A percentile compares a stretch with the other conserved stretches of the same genome.
phyloP scores from a whole-genome alignment of 2,797 vertebrate species.

The Brachymystax lenok region DNA sequence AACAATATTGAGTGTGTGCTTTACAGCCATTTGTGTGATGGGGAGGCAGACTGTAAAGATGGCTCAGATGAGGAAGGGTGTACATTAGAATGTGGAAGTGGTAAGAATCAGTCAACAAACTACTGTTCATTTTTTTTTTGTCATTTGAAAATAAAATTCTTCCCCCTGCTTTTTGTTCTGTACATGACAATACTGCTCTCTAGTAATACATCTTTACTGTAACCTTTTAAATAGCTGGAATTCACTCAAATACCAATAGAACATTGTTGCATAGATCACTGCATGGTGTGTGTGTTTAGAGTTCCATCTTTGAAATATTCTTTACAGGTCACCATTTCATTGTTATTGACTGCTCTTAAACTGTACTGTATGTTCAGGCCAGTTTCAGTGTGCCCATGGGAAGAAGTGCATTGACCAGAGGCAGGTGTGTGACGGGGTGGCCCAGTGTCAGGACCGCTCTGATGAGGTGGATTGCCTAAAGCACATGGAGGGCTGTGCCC shows the following conservation, averaged over 20 bases:
- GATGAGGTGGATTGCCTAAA: constrained; percentile 81
- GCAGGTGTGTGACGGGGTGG: constrained; percentile 81
- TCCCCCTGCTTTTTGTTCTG: background rate
- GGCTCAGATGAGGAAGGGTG: constrained; percentile 85
- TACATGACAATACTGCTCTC: no score
- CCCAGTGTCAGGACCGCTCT: constrained; percentile 85
- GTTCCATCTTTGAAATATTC: background rate
- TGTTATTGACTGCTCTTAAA: background rate
- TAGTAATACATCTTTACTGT: no score
- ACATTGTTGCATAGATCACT: background rate
- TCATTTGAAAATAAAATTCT: background rate
- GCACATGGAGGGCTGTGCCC: constrained; percentile 70
- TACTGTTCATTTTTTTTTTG: no score
- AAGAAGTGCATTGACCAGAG: constrained; percentile 69
- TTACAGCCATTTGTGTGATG: constrained; percentile 81
- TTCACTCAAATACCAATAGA: background rate
- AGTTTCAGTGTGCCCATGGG: constrained; percentile 82
- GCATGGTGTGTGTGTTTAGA: background rate
- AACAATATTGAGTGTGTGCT: constrained; percentile 75
- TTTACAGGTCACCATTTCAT: no score
- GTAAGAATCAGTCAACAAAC: constrained; percentile 49
- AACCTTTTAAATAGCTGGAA: background rate
- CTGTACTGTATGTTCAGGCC: constrained; percentile 59
- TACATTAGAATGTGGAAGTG: constrained; percentile 49
- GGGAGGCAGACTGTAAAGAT: constrained; percentile 83